Base-by-base conservation (phyloP, 2,113 vertebrate genomes). In the Sander lucioperca region DNA sequence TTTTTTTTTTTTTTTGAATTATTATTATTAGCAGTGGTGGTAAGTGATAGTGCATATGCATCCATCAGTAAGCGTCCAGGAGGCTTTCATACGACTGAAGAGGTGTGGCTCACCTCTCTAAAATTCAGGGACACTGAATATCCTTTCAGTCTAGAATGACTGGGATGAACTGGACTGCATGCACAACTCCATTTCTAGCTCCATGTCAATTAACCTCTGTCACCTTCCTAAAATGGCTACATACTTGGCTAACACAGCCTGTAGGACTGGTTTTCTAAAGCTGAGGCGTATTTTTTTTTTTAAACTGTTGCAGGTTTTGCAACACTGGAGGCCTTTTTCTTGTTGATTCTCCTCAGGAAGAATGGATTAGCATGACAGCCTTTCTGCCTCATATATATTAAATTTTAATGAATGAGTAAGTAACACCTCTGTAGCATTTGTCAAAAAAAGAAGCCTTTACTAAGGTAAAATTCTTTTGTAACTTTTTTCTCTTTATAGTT, bases 231-330 rank as follows among this genome's bases (percentile, higher is more conserved):
- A 71, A 27, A 84, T 68, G 56, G 69, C 59, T 39, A 39, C 36
- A 39, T 39, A 39, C 36, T 39, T 39, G 36, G 36, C 36, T 39
- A 9, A 39, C 36, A 39, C 27, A 70, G 5, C 76, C 43, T 54
- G 64, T 18, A 79, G 66, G 74, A 86, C 86, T 47, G 66, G 66
- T 84, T 86, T 67, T 9, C 15, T 47, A 0, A 3, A 15, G 6
- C 9, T 23, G 2, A 23, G 8, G 18, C 48, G 33, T 50, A 15
- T 30, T 33, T n/a, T n/a, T n/a, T n/a, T 69, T 45, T 30, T 72
- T 58, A 5, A 14, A 1, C 56, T 77, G 39, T 78, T 25, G 25
- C 73, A 53, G 30, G 77, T 84, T 75, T 63, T 64, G 27, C 50
- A 70, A n/a, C 70, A 14, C 21, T 59, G 25, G 12, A 51, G 61